Base-by-base conservation (phyloP, 2,113 vertebrate genomes). In the Etia nguti region DNA sequence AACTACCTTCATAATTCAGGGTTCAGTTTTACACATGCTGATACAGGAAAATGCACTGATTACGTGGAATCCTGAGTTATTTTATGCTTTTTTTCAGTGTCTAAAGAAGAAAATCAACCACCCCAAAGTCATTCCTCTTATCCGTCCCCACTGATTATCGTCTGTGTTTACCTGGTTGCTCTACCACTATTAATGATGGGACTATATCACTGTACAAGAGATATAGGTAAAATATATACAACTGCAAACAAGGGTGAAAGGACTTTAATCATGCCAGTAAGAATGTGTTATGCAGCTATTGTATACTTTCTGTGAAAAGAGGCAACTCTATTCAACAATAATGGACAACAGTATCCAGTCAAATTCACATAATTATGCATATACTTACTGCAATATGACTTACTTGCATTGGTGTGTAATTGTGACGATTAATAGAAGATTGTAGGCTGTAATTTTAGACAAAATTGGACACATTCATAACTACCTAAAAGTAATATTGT, bases 41-140 rank as follows among this genome's bases (percentile, higher is more conserved):
- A n/a, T n/a, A 3, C 4, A 54, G 0, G 0, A n/a, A 54, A 54
- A 54, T 54, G 4, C 50, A 54, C 0, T 54, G 20, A 54, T 54
- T 54, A 54, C 0, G 20, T 54, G 50, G 20, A 54, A 54, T 0
- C 50, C 50, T n/a, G 20, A 54, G n/a, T 54, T 1, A 3, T 54
- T 54, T 54, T 10, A 6, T 6, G 20, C 9, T 54, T 54, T 54
- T 52, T 54, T 54, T 54, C 9, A 2, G 9, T 54, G 20, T 54
- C 20, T n/a, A 0, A n/a, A 54, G 4, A 54, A 0, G 3, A 54
- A 54, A 54, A n/a, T n/a, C 50, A 54, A n/a, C 20, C 50, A 54
- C 2, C 0, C 1, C 20, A n/a, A n/a, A 2, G 8, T 20, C 20
- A n/a, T 54, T 54, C 20, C 4, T 54, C 50, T 6, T 54, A 54